phyloP scores from a whole-genome alignment of 2,888 invertebrate genomes.

The Apodemia mormo region DNA sequence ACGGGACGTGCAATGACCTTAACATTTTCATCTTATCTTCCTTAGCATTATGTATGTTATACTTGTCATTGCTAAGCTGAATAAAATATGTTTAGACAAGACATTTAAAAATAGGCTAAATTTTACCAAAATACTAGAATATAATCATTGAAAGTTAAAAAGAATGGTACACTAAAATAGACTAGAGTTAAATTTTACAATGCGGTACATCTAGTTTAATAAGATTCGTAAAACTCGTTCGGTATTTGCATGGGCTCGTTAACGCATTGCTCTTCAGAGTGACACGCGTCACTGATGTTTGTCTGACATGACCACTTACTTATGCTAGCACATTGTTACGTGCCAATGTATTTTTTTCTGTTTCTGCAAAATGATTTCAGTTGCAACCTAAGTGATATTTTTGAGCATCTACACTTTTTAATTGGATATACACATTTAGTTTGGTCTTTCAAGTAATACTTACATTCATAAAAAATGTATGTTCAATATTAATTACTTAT shows the following conservation, averaged over 20 bases:
- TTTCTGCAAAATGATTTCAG: slow-evolving; percentile 32
- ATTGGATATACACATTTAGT: background rate
- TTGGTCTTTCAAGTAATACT: background rate
- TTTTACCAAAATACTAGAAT: too few relatives aligned
- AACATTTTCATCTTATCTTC: too few relatives aligned
- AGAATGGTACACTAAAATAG: background rate
- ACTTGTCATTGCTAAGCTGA: too few relatives aligned
- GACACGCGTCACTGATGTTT: slow-evolving; percentile 67
- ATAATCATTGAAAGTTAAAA: too few relatives aligned
- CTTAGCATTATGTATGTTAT: too few relatives aligned
- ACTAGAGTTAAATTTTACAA: background rate
- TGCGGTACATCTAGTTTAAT: background rate
- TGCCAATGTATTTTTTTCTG: slow-evolving; percentile 27
- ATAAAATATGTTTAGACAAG: too few relatives aligned
- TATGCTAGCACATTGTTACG: slow-evolving; percentile 39
- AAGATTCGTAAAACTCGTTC: slow-evolving; percentile 56
- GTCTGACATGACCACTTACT: slow-evolving; percentile 41
- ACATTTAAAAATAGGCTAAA: too few relatives aligned
- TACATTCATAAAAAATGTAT: too few relatives aligned
- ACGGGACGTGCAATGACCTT: too few relatives aligned
- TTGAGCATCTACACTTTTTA: slow-evolving; percentile 11
- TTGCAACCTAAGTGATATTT: slow-evolving; percentile 31
- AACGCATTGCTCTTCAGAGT: slow-evolving; percentile 69
- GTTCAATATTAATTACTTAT: too few relatives aligned
- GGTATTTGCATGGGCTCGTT: slow-evolving; percentile 79